These are phyloP conservation scores for Patella ulyssiponensis DNA, from an alignment of 2,888 invertebrate genomes.

Conservation along the genomic window DNA sequence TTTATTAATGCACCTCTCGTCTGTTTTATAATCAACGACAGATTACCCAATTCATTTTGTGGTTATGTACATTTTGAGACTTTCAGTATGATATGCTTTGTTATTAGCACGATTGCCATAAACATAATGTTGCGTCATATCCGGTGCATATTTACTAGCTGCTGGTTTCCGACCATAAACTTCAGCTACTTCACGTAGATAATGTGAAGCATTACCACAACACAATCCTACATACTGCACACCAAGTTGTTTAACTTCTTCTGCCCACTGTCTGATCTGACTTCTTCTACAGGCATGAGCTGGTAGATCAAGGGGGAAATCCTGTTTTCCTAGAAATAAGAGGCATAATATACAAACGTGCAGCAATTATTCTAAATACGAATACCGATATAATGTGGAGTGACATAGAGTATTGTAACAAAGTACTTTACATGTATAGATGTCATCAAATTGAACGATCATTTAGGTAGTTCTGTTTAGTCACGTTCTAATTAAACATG, in stretches of 20 bases:
- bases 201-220: slow-evolving; percentile 56
- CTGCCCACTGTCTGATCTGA: slow-evolving; percentile 47
- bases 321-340: slow-evolving; percentile 31
- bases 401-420: too few relatives aligned
- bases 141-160: slow-evolving; percentile 38
- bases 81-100: not conserved
- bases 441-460: too few relatives aligned
- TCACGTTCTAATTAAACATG: too few relatives aligned
- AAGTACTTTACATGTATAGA: too few relatives aligned
- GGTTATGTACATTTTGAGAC: not conserved
- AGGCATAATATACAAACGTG: too few relatives aligned
- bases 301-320: slow-evolving; percentile 51
- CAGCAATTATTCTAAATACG: too few relatives aligned
- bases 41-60: too few relatives aligned
- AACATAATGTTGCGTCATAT: slow-evolving; percentile 39
- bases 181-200: slow-evolving; percentile 49
- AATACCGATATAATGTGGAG: too few relatives aligned
- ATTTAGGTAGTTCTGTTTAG: too few relatives aligned
- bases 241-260: slow-evolving; percentile 44
- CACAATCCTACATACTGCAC: slow-evolving; percentile 59
- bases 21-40: too few relatives aligned
- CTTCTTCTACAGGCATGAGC: slow-evolving; percentile 36
- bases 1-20: too few relatives aligned
- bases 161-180: slow-evolving; percentile 42
- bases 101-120: slow-evolving; percentile 17